Evolutionary conservation across 2,888 invertebrate genomes (phyloP).

Genomic region (Andrena praecox): DNA sequence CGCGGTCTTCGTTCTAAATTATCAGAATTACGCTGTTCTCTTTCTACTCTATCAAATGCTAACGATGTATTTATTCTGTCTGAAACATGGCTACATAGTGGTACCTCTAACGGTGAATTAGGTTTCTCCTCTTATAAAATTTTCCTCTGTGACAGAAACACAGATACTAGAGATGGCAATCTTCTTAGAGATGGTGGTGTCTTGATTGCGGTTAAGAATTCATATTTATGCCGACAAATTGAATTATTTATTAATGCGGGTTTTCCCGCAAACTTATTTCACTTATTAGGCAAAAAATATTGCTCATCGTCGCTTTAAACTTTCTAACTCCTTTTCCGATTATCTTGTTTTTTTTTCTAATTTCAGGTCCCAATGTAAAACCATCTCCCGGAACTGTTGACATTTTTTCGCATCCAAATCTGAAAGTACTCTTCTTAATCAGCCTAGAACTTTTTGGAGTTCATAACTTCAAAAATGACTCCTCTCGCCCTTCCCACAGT

Average conservation of each 20-base stretch:
- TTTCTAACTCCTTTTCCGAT: too few relatives aligned
- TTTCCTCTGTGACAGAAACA: neutral
- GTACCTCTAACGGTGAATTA: neutral
- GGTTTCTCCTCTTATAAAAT: neutral
- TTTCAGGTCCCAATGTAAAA: neutral
- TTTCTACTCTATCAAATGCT: neutral
- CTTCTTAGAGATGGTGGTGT: neutral
- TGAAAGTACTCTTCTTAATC: neutral
- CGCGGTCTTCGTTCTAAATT: conserved; percentile 5
- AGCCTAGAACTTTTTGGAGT: neutral
- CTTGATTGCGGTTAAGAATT: neutral
- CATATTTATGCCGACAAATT: neutral
- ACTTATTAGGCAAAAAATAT: too few relatives aligned
- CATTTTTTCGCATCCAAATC: neutral
- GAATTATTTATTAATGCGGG: neutral
- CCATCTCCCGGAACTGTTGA: neutral
- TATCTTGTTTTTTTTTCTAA: neutral
- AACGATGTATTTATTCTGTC: conserved; percentile 1
- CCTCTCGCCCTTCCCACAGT: neutral
- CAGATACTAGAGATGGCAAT: neutral
- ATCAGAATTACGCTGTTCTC: neutral
- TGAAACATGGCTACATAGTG: conserved; percentile 9
- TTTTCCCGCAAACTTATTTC: too few relatives aligned
- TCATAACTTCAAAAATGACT: neutral
- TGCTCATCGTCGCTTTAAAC: too few relatives aligned